Evolutionary conservation across 2,888 invertebrate genomes (phyloP), one percentile per base, ranked within the genome.

Genomic region (Lithophane ornitopus): DNA sequence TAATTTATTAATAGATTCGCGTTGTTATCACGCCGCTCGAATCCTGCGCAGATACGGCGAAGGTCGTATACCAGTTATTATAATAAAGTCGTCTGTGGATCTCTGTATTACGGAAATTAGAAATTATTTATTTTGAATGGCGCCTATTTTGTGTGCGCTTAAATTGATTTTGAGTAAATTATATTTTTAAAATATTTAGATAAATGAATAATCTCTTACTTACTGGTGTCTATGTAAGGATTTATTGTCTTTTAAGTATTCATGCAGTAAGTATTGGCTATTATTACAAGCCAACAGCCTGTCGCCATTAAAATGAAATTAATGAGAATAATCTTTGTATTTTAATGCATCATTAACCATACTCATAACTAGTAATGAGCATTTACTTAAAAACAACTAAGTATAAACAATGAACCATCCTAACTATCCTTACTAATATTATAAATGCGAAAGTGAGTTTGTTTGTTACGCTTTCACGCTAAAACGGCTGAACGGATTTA

Each of bases 51-150:
- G 84, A 89, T 77, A 82, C 77, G 72, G 70, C 59, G 66, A 88
- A 89, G 88, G 88, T 77, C 88, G 67, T 70, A 56, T 66, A 83
- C 84, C 71, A 88, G 78, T 89, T 87, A 84, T 82, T 80, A 81
- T 81, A 81, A 78, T 84, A 74, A 52, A 76, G 56, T 75, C 41
- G 68, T 69, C 73, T 59, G 66, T 22, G 49, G 66, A 84, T 87
- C 63, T 80, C 61, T 77, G 11, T 11, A 76, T 58, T 46, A 56
- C n/a, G 63, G 66, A 74, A 78, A 80, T 82, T 70, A 41, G 59
- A 70, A 74, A 85, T 74, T 67, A 68, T 75, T 80, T 58, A 61
- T 72, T 56, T 76, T 81, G 26, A 66, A 76, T 58, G 12, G 19
- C 26, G 28, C 1, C 16, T 46, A 16, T 49, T 49, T 34, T 34